Base-by-base conservation (phyloP, 2,113 vertebrate species). In the Desmodus rotundus region DNA sequence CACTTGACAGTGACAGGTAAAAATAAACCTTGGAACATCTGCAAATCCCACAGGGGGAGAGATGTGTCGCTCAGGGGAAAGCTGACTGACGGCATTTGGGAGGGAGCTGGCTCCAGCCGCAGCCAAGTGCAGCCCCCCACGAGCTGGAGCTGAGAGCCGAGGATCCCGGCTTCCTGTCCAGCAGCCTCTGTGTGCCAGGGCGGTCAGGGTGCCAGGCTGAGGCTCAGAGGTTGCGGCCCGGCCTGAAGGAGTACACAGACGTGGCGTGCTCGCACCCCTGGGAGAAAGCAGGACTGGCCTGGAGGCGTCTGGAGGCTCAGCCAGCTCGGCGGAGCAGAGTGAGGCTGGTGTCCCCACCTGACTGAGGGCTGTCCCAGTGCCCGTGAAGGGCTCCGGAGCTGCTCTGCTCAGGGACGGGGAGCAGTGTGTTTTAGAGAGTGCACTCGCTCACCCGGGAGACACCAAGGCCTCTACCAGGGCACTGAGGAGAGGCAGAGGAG, bases 11-110 rank as follows among this genome's bases (percentile, higher is more conserved):
- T 47, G 3, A 41, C 7, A 1, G 22, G 61, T 70, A 52, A 94
- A 97, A 95, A 94, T 87, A 96, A 93, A 76, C 87, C 72, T 63
- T 1, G 24, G 56, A 68, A 58, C 74, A 50, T 58, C 28, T 41
- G 58, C 84, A 58, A 3, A 82, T 86, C 86, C 87, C 58, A 26
- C 38, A 19, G 77, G 56, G 47, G 72, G 10, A 74, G 72, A 50
- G 41, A n/a, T 1, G 17, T 1, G 45, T 26, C 7, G 41, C 41
- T 81, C 17, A 4, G 33, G 7, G 19, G 76, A 61, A 5, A 65
- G 58, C 24, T 22, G 47, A 16, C 52, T 15, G 0, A 22, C 3
- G 3, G 41, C 56, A 7, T 52, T 17, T 0, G 4, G 0, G 41
- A 50, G 45, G 63, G 36, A 83, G 54, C 22, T 11, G 0, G 56